Percentiles rank a stretch among this genome's conserved stretches.
phyloP scores from a whole-genome alignment of 2,113 vertebrate species.

The Passerina amoena region DNA sequence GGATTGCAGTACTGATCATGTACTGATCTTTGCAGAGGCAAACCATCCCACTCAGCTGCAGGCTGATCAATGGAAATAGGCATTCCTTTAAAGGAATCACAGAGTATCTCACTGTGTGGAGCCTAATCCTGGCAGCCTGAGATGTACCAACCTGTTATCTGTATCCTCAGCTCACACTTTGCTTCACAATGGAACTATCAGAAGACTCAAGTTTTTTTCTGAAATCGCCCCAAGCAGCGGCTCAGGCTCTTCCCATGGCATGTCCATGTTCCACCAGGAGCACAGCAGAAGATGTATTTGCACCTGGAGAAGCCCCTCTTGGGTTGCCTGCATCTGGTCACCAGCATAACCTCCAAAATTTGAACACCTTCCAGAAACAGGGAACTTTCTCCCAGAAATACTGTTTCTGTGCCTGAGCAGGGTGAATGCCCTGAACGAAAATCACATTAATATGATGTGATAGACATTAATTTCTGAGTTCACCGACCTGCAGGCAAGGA shows the following conservation, averaged over 20 bases:
- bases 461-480: neutral
- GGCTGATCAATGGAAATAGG: neutral
- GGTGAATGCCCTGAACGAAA: neutral
- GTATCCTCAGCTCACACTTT: neutral
- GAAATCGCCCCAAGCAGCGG: rapidly evolving
- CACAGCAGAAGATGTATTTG: neutral
- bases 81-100: neutral
- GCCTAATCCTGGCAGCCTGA: neutral
- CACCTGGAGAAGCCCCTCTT: neutral
- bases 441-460: neutral
- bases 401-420: neutral
- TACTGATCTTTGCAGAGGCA: neutral
- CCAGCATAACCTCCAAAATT: neutral
- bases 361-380: neutral
- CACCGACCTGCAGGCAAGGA: neutral
- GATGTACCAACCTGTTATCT: neutral
- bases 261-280: neutral
- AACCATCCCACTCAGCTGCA: neutral
- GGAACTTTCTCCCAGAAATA: neutral
- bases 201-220: neutral
- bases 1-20: neutral
- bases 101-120: neutral
- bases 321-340: neutral
- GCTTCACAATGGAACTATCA: neutral
- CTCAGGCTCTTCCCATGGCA: neutral